A percentile compares a stretch with the other conserved stretches of the same genome.
phyloP scores from a whole-genome alignment of 2,113 vertebrate genomes.

The Urocolius indicus region DNA sequence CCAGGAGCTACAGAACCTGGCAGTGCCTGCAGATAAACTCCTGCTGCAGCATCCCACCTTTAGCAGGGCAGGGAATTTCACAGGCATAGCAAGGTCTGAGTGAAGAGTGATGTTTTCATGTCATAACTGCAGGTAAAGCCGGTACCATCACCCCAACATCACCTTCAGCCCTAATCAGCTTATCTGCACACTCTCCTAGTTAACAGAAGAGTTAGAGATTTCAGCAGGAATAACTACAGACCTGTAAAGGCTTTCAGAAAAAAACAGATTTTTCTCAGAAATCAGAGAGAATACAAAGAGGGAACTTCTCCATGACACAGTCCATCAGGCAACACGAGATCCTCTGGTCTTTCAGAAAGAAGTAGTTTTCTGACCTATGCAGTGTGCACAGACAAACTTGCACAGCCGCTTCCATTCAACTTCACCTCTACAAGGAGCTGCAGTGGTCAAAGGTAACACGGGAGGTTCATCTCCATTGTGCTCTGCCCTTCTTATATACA shows the following conservation, averaged over 20 bases:
- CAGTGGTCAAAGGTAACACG: fast-evolving
- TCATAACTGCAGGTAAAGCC: not conserved
- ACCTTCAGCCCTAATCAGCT: not conserved
- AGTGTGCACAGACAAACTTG: not conserved
- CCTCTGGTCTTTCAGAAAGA: not conserved
- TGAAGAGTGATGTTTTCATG: not conserved
- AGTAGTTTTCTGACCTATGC: not conserved
- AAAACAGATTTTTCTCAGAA: no score
- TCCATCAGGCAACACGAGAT: not conserved
- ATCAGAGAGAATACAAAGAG: not conserved
- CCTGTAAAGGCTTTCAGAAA: not conserved
- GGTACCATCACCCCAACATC: not conserved
- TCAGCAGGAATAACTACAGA: not conserved
- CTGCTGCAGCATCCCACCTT: not conserved
- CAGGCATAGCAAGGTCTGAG: not conserved
- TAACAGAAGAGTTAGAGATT: not conserved
- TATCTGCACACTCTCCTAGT: not conserved
- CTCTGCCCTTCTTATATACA: not conserved
- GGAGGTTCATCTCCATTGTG: not conserved
- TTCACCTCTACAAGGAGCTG: not conserved
- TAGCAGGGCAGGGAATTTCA: not conserved
- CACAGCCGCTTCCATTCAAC: not conserved
- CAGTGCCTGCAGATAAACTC: not conserved
- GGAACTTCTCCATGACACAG: not conserved
- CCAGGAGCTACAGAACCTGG: not conserved